phyloP scores from a whole-genome alignment of 2,888 invertebrate genomes.

The Antheraea yamamai region DNA sequence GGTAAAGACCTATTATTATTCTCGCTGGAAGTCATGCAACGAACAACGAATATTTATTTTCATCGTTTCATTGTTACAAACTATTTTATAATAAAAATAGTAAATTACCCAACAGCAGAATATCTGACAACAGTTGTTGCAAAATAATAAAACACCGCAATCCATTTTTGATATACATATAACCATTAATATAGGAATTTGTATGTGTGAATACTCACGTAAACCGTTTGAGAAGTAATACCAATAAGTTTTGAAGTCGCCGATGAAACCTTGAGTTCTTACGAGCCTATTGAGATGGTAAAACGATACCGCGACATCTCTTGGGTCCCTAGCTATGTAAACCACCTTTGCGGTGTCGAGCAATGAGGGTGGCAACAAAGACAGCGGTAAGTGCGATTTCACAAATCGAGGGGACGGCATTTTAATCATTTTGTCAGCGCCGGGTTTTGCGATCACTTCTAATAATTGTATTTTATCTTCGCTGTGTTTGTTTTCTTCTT shows the following conservation, averaged over 20 bases:
- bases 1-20: too few relatives aligned
- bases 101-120: too few relatives aligned
- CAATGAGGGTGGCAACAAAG: constrained; percentile 85
- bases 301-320: constrained; percentile 92
- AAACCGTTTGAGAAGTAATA: constrained; percentile 85
- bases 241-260: constrained; percentile 87
- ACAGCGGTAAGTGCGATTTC: constrained; percentile 88
- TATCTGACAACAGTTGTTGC: too few relatives aligned
- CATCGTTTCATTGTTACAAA: too few relatives aligned
- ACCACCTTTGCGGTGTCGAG: constrained; percentile 84
- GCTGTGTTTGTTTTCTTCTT: constrained; percentile 81
- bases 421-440: constrained; percentile 75
- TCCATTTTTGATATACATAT: too few relatives aligned
- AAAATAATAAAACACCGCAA: too few relatives aligned
- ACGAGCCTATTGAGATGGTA: constrained; percentile 89
- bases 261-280: constrained; percentile 85
- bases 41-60: too few relatives aligned
- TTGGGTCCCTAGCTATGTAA: constrained; percentile 92
- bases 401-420: constrained; percentile 63
- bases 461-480: constrained; percentile 79
- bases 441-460: constrained; percentile 82
- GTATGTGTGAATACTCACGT: constrained; percentile 73
- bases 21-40: too few relatives aligned
- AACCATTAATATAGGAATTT: too few relatives aligned
- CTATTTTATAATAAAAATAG: too few relatives aligned